These are phyloP conservation scores for Sigmodon hispidus DNA, from an alignment of 2,113 vertebrate species.

Conservation along the genomic window DNA sequence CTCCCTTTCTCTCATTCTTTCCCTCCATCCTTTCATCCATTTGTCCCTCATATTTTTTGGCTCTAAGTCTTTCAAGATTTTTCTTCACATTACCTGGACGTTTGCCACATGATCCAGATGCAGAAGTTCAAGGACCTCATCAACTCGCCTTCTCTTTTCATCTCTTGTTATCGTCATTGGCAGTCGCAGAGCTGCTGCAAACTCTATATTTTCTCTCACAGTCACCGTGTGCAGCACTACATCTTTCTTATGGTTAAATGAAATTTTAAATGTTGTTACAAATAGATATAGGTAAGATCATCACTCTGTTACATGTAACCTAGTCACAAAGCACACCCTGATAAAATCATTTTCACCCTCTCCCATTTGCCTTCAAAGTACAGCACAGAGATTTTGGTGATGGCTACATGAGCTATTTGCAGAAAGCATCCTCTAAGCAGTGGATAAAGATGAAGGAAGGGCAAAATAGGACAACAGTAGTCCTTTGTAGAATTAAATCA, in stretches of 20 bases:
- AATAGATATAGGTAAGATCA: too few relatives aligned
- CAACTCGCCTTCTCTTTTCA: conserved; percentile 90
- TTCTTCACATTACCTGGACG: conserved; percentile 87
- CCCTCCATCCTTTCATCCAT: too few relatives aligned
- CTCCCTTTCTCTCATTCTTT: too few relatives aligned
- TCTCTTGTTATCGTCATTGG: conserved; percentile 85
- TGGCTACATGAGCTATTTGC: background rate
- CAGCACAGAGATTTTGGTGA: background rate
- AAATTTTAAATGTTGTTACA: too few relatives aligned
- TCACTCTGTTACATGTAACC: background rate
- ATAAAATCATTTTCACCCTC: background rate
- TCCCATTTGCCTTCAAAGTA: background rate
- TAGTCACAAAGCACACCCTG: background rate
- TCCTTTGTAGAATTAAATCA: too few relatives aligned
- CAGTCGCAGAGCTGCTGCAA: conserved; percentile 95
- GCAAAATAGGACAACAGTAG: background rate
- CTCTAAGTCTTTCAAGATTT: background rate
- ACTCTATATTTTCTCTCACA: conserved; percentile 94
- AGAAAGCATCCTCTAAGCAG: background rate
- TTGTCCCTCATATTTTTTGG: too few relatives aligned
- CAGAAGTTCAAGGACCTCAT: conserved; percentile 90
- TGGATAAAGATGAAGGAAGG: background rate
- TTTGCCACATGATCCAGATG: conserved; percentile 93
- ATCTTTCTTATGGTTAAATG: conserved; percentile 87
- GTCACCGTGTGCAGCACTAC: conserved; percentile 95